Base-by-base conservation (phyloP, 2,113 vertebrate genomes). In the Lampris incognitus region DNA sequence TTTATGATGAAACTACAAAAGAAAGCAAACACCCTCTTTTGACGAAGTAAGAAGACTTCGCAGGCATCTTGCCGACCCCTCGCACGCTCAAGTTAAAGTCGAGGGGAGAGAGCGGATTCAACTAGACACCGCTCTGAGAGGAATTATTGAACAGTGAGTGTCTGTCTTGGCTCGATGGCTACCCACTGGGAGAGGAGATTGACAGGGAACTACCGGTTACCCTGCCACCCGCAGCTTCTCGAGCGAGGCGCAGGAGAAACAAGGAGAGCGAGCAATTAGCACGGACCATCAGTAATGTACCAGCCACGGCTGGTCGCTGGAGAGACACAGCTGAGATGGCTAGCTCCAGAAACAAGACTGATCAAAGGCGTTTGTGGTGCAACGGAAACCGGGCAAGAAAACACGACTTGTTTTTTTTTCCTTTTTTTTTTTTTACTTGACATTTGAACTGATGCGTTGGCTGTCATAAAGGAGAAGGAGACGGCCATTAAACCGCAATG, bases 281-380 rank as follows among this genome's bases (percentile, higher is more conserved):
- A 46, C 11, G 49, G 42, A 44, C 74, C 50, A 56, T 70, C 69
- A 41, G 74, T 78, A 75, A 79, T 72, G 69, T 36, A 77, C 50
- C 65, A 38, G 72, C 46, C 5, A 52, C 54, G 46, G 51, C 57
- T 44, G 9, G 72, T 6, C 24, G 58, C 40, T 68, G 9, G 13
- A 74, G 72, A 72, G 61, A 24, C 5, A n/a, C 6, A 62, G 62
- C 56, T 38, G 55, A 5, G 39, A 78, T 62, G 67, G 69, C 59
- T 9, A 50, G 73, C 70, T 74, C 62, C 49, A 64, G 69, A 55
- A 78, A 81, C 72, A 72, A 85, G 24, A 83, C 81, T 86, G 85
- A 92, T 91, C 81, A 85, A 89, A 91, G 86, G 55, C 42, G 62
- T 42, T n/a, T 57, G 68, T 66, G 75, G 74, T 42, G 75, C 70